A percentile compares a stretch with the other conserved stretches of the same genome.
These are phyloP conservation scores for Amphipoea lucens DNA, from an alignment of 2,888 invertebrate species.

Conservation along the genomic window DNA sequence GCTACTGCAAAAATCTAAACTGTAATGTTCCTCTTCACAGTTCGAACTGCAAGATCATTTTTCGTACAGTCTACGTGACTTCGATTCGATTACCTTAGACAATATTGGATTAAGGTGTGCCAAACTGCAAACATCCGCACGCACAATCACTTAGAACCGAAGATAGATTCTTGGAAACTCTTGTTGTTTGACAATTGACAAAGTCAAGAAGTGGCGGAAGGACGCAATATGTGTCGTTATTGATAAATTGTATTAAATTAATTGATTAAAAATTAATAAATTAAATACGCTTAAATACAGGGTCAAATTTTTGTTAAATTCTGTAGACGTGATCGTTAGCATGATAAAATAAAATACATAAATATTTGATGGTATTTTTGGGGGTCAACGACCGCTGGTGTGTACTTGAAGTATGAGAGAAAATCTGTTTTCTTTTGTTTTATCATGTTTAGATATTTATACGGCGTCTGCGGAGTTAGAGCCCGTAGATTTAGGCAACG, in stretches of 20 bases:
- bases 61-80: background rate
- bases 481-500: no score
- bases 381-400: no score
- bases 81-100: slow-evolving; percentile 3
- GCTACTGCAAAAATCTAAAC: no score
- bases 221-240: background rate
- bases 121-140: background rate
- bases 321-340: no score
- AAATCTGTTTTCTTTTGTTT: no score
- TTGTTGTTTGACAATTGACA: slow-evolving; percentile 17
- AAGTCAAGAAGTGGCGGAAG: background rate
- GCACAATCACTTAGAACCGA: slow-evolving; percentile 30
- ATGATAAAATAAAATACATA: no score
- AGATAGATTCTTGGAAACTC: slow-evolving; percentile 28
- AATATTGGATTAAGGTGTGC: slow-evolving; percentile 34
- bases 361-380: background rate
- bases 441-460: no score
- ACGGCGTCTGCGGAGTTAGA: no score
- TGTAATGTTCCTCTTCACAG: no score
- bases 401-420: no score
- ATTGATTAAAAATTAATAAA: background rate
- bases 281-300: background rate
- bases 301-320: no score
- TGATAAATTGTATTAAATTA: background rate
- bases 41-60: background rate